phyloP scores from a whole-genome alignment of 1,140 invertebrate species.

The Cydia fagiglandana region DNA sequence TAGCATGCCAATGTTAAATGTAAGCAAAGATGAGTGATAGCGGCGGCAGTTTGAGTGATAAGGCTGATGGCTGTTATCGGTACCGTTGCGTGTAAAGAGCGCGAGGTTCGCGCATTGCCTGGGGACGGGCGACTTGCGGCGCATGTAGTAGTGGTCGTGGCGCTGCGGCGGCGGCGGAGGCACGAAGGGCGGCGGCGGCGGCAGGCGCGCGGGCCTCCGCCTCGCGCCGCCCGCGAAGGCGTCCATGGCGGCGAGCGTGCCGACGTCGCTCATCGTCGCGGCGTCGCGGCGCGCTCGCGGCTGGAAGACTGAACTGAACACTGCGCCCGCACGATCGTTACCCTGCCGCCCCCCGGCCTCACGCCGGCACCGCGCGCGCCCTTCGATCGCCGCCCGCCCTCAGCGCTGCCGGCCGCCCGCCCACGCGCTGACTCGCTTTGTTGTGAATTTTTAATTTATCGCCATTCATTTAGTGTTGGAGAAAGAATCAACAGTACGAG shows the following conservation, averaged over 20 bases:
- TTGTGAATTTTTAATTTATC: slow-evolving; percentile 78
- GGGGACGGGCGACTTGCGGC: slow-evolving; percentile 73
- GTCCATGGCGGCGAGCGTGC: slow-evolving; percentile 76
- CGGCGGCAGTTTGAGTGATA: slow-evolving; percentile 24
- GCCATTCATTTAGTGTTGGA: slow-evolving; percentile 68
- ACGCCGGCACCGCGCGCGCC: slow-evolving; percentile 65
- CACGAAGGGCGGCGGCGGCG: slow-evolving; percentile 75
- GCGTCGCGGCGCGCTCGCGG: slow-evolving; percentile 75
- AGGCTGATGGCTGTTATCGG: slow-evolving; percentile 39
- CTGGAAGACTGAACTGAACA: slow-evolving; percentile 74
- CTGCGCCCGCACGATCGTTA: slow-evolving; percentile 81
- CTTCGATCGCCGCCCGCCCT: slow-evolving; percentile 75
- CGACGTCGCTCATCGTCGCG: slow-evolving; percentile 76
- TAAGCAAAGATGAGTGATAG: slow-evolving; percentile 18
- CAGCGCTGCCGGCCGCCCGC: slow-evolving; percentile 63
- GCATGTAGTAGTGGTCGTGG: slow-evolving; percentile 74
- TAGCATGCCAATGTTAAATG: slow-evolving; percentile 19
- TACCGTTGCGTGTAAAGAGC: slow-evolving; percentile 73
- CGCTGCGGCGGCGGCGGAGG: slow-evolving; percentile 74
- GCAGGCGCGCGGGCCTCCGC: slow-evolving; percentile 68
- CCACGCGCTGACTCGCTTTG: slow-evolving; percentile 68
- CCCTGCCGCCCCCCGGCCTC: slow-evolving; percentile 53
- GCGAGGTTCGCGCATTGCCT: slow-evolving; percentile 67
- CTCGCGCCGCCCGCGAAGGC: slow-evolving; percentile 78
- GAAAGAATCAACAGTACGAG: slow-evolving; percentile 55